phyloP scores from a whole-genome alignment of 2,797 vertebrate genomes.

The Steatocranus sp. region DNA sequence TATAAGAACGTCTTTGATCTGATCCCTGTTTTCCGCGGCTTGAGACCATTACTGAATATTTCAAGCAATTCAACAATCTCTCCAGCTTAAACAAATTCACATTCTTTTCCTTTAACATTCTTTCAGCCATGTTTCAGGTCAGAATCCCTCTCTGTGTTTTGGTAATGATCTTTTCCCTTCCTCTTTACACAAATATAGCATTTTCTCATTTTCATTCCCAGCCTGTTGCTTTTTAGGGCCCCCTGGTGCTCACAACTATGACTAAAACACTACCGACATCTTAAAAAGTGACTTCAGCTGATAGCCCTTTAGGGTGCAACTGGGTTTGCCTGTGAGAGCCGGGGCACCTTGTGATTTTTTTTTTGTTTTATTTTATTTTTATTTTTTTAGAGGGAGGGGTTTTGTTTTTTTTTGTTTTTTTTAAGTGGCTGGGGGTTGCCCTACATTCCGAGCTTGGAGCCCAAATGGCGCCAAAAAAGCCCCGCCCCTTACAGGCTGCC shows the following conservation, averaged over 20 bases:
- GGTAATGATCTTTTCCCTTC: background rate
- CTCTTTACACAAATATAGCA: background rate
- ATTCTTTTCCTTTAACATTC: slow-evolving; percentile 44
- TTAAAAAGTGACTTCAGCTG: slow-evolving; percentile 63
- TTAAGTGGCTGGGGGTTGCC: slow-evolving; percentile 64
- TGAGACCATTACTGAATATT: background rate
- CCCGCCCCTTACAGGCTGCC: slow-evolving; percentile 72
- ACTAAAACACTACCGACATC: slow-evolving; percentile 11
- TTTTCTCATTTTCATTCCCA: background rate
- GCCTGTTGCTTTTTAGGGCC: background rate
- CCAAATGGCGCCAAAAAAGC: slow-evolving; percentile 76
- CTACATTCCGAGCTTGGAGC: slow-evolving; percentile 81
- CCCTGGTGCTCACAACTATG: slow-evolving; percentile 27
- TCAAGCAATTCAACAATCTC: background rate
- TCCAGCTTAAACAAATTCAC: slow-evolving; percentile 15
- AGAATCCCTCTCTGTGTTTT: slow-evolving; percentile 41
- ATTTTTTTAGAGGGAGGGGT: background rate
- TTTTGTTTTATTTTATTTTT: background rate
- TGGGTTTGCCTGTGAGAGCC: slow-evolving; percentile 68
- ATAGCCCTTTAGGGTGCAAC: slow-evolving; percentile 75
- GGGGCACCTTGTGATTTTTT: slow-evolving; percentile 67
- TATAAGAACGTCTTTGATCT: background rate
- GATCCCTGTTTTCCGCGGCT: background rate
- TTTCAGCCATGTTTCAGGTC: background rate
- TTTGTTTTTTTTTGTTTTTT: background rate